phyloP scores from a whole-genome alignment of 30 jellyfish, hydroid and myxozoan species.

The Rhopilema esculentum region DNA sequence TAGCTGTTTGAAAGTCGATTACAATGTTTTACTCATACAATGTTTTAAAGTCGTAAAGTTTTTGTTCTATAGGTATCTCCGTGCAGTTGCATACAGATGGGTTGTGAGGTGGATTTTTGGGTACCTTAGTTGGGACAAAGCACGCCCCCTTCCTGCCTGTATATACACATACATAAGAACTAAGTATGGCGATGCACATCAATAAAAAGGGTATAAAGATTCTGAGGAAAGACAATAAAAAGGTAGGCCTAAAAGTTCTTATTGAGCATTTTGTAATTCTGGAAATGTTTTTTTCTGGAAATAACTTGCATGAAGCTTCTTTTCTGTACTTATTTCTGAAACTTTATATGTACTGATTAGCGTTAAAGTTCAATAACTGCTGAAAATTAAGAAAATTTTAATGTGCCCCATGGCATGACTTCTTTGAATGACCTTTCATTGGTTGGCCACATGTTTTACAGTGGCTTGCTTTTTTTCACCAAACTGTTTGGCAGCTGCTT shows the following conservation, averaged over 20 bases:
- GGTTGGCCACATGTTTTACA: constrained; percentile 12
- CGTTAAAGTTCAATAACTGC: not conserved
- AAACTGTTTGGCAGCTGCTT: constrained; percentile 3
- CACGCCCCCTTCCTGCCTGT: constrained; percentile 58
- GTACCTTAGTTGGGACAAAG: constrained; percentile 37
- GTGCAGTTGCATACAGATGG: constrained; percentile 58
- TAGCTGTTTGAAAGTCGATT: not conserved
- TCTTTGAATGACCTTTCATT: constrained; percentile 17
- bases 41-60: not conserved
- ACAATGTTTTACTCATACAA: not conserved
- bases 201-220: constrained; percentile 4
- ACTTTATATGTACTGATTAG: not conserved
- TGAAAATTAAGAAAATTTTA: not conserved
- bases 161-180: constrained; percentile 2
- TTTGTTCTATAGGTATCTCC: constrained; percentile 11
- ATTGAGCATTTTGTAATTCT: not conserved
- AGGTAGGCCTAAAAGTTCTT: not conserved
- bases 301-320: not conserved
- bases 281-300: not conserved
- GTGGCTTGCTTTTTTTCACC: constrained; percentile 9
- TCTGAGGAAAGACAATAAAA: constrained; percentile 14
- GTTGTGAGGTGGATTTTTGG: constrained; percentile 48
- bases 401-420: constrained; percentile 14
- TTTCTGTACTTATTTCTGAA: not conserved
- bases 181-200: constrained; percentile 3